Evolutionary conservation across 2,888 invertebrate species (phyloP).

Genomic region (Chrysolina oricalcia): DNA sequence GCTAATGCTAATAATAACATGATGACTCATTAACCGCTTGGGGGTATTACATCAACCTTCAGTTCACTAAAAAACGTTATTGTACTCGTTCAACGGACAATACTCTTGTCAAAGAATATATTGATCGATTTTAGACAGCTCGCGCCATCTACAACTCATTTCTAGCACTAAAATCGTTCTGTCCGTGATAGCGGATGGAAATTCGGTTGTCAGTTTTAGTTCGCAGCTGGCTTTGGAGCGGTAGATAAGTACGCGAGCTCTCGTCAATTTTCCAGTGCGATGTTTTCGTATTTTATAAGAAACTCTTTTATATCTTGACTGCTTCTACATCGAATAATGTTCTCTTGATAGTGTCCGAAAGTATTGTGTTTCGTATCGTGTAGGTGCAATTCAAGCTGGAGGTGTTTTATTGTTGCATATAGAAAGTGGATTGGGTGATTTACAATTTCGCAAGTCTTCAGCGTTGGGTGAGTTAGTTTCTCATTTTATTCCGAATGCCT

Average conservation of each 20-base stretch:
- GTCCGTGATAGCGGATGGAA: slow-evolving; percentile 46
- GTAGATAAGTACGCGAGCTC: slow-evolving; percentile 64
- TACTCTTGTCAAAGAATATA: slow-evolving; percentile 9
- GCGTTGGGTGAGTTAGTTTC: slow-evolving; percentile 64
- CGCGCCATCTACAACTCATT: slow-evolving; percentile 43
- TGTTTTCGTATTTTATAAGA: slow-evolving; percentile 64
- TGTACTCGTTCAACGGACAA: neutral
- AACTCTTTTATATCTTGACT: slow-evolving; percentile 32
- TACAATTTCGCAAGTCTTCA: slow-evolving; percentile 67
- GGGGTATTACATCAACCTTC: slow-evolving; percentile 1
- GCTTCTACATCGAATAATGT: slow-evolving; percentile 3
- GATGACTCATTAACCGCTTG: slow-evolving; percentile 2
- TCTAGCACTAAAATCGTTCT: slow-evolving; percentile 42
- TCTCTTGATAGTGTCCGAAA: slow-evolving; percentile 49
- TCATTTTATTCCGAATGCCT: neutral
- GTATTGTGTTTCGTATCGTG: slow-evolving; percentile 68
- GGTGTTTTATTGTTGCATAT: slow-evolving; percentile 66
- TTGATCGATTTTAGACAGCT: neutral
- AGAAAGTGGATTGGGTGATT: slow-evolving; percentile 69
- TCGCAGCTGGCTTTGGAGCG: slow-evolving; percentile 67
- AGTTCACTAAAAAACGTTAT: slow-evolving; percentile 1
- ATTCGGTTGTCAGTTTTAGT: slow-evolving; percentile 55
- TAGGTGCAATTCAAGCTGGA: slow-evolving; percentile 67
- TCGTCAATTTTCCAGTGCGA: slow-evolving; percentile 62
- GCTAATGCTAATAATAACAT: slow-evolving; percentile 8